phyloP scores from a whole-genome alignment of 92 coral and sea anemone genomes.

The Zoanthus solanderi region DNA sequence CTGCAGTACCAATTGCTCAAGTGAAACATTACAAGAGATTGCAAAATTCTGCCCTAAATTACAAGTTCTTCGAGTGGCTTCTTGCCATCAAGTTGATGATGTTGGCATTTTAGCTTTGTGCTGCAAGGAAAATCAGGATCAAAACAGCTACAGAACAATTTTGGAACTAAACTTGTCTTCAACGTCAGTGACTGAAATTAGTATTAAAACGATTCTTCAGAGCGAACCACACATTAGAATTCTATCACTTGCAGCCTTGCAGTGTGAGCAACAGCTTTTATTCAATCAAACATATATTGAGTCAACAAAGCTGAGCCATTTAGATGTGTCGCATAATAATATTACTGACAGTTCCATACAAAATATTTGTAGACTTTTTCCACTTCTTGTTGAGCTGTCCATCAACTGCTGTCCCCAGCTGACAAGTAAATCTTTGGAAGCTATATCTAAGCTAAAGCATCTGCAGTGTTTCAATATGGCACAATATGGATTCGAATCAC shows the following conservation, averaged over 20 bases:
- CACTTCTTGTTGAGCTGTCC: conserved; percentile 53
- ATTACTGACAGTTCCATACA: conserved; percentile 44
- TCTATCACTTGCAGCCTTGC: conserved; percentile 61
- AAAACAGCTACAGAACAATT: conserved; percentile 45
- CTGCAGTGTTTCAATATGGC: conserved; percentile 64
- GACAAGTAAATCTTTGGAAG: conserved; percentile 49
- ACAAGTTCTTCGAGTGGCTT: conserved; percentile 67
- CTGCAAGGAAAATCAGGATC: conserved; percentile 22
- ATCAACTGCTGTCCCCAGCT: conserved; percentile 59
- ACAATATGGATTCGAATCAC: conserved; percentile 19
- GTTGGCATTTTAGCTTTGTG: conserved; percentile 66
- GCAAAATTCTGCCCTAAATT: conserved; percentile 66
- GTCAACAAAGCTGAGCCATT: conserved; percentile 37
- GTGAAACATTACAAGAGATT: conserved; percentile 62
- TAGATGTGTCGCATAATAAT: conserved; percentile 69
- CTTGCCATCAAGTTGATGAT: conserved; percentile 75
- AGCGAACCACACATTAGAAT: conserved; percentile 66
- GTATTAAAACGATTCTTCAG: conserved; percentile 56
- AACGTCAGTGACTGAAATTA: conserved; percentile 69
- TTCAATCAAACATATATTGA: conserved; percentile 39
- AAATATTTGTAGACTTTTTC: conserved; percentile 64
- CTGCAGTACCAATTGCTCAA: conserved; percentile 62
- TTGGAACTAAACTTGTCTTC: conserved; percentile 72
- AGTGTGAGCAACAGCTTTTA: not conserved
- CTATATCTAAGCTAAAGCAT: conserved; percentile 45